Conservation (phyloP, 1,140 invertebrate genomes). For the Eulimnadia texana region DNA sequence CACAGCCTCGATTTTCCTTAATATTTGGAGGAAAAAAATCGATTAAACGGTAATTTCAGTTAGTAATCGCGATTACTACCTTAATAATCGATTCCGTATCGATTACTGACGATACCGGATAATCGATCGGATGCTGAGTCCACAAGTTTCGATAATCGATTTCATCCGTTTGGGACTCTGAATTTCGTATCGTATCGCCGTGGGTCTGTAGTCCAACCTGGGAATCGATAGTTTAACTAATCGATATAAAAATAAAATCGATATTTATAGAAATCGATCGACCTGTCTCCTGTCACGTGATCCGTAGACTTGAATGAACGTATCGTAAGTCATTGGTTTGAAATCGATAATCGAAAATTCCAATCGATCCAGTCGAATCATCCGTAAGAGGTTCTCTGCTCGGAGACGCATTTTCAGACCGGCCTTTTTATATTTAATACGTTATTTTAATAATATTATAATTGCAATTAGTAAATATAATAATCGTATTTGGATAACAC, state of each 20-base stretch:
- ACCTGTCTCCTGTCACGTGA: neutral
- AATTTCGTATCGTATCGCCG: neutral
- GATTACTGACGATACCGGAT: neutral
- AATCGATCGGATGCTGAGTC: neutral
- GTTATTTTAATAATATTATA: too few species aligned
- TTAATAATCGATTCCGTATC: neutral
- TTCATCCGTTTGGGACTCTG: neutral
- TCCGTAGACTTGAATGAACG: neutral
- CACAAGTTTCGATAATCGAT: neutral
- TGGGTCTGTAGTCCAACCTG: neutral
- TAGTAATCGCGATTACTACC: neutral
- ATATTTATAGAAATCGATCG: neutral
- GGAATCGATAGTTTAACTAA: too few species aligned
- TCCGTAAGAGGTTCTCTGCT: neutral
- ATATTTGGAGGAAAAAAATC: too few species aligned
- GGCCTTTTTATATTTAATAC: too few species aligned
- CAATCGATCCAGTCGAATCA: neutral
- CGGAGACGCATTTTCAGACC: neutral
- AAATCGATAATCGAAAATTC: neutral
- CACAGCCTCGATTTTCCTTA: neutral
- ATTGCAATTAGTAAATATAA: too few species aligned
- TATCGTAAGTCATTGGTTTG: neutral
- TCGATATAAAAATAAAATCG: neutral
- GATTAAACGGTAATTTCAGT: too few species aligned
- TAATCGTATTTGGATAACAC: too few species aligned